phyloP scores from a whole-genome alignment of 2,888 invertebrate species.

The Petrolisthes manimaculis region DNA sequence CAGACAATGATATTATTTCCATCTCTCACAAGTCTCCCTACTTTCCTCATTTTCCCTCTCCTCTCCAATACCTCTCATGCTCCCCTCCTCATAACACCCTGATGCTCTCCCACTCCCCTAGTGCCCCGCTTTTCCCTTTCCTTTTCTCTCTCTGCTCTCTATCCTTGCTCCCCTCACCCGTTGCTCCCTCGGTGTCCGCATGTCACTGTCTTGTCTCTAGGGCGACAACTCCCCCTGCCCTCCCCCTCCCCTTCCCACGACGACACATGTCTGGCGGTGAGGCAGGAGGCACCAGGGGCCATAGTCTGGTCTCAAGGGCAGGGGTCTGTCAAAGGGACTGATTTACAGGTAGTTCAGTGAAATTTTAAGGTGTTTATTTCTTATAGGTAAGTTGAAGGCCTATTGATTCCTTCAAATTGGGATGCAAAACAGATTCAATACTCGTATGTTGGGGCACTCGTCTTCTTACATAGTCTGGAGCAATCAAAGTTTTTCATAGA shows the following conservation, averaged over 20 bases:
- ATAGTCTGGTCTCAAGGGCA: too few relatives aligned
- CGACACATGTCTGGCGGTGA: slow-evolving; percentile 9
- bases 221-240: not conserved
- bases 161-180: slow-evolving; percentile 12
- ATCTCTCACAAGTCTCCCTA: too few relatives aligned
- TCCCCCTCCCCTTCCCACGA: not conserved
- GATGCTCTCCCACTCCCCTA: not conserved
- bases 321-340: too few relatives aligned
- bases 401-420: too few relatives aligned
- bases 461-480: too few relatives aligned
- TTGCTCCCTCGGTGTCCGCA: not conserved
- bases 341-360: too few relatives aligned
- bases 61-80: not conserved
- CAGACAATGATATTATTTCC: slow-evolving; percentile 21
- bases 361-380: too few relatives aligned
- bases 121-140: not conserved
- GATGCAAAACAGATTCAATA: too few relatives aligned
- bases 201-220: slow-evolving; percentile 24
- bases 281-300: not conserved
- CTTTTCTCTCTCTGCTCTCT: slow-evolving; percentile 17
- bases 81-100: not conserved
- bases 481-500: too few relatives aligned
- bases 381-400: too few relatives aligned
- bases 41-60: too few relatives aligned
- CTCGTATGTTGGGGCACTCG: too few relatives aligned